Percentiles rank a stretch among this genome's conserved stretches.
phyloP scores from a whole-genome alignment of 2,113 vertebrate species.

The Tichodroma muraria region DNA sequence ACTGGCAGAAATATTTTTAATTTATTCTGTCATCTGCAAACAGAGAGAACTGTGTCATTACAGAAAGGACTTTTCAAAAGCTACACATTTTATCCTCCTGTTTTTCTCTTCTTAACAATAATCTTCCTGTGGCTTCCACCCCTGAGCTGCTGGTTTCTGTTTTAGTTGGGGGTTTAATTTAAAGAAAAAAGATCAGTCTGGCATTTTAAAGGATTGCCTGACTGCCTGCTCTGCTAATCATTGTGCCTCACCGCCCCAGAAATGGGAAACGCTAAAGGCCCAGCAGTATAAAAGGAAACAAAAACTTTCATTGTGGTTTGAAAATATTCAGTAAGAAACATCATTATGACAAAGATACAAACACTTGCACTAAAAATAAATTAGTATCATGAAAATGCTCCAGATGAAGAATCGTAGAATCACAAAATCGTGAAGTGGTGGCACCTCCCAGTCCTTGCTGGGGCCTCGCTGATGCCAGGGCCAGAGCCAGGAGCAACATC shows the following conservation, averaged over 20 bases:
- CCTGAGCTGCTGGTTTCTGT: neutral
- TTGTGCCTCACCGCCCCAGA: neutral
- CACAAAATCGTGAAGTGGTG: neutral
- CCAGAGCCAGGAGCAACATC: neutral
- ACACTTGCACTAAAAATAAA: neutral
- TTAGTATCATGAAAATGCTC: neutral
- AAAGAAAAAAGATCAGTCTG: neutral
- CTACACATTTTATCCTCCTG: neutral
- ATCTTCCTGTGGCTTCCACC: neutral
- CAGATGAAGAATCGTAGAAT: neutral
- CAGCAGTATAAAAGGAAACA: neutral
- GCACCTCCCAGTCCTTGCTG: neutral
- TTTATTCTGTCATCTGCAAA: slow-evolving; percentile 53
- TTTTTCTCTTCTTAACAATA: neutral
- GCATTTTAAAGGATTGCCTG: neutral
- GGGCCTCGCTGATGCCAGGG: neutral
- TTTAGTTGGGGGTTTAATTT: neutral
- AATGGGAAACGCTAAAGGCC: neutral
- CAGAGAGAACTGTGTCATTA: neutral
- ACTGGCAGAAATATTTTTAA: slow-evolving; percentile 46
- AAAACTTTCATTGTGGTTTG: neutral
- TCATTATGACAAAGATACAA: neutral
- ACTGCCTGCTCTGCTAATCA: neutral
- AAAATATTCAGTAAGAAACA: neutral
- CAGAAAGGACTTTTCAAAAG: neutral